These are phyloP conservation scores for Eulemur rubriventer DNA, from an alignment of 2,797 vertebrate species.

Conservation along the genomic window DNA sequence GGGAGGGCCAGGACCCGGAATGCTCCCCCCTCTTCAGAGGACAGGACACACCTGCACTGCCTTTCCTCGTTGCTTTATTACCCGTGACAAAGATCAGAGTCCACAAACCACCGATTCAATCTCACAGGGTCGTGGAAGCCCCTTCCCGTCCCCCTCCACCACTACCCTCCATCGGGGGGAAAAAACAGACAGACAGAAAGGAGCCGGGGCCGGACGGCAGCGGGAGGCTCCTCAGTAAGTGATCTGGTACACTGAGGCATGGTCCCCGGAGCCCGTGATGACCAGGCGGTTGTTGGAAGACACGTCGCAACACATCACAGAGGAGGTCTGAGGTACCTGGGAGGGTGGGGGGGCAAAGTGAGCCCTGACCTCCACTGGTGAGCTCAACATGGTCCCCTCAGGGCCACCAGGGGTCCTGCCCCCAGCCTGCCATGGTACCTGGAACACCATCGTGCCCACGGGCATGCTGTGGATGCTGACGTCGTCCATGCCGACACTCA, in stretches of 20 bases:
- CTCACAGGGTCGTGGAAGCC: accelerated
- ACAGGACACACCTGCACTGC: background rate
- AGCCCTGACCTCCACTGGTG: accelerated
- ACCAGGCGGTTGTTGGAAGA: conserved; percentile 91
- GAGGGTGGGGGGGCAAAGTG: background rate
- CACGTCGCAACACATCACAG: conserved; percentile 92
- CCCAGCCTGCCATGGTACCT: conserved; percentile 79
- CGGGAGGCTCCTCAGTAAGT: conserved; percentile 86
- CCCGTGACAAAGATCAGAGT: background rate
- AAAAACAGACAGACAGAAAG: accelerated
- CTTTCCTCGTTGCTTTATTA: conserved; percentile 38
- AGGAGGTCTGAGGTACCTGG: conserved; percentile 91
- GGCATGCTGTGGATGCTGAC: conserved; percentile 88
- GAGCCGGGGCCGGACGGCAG: accelerated
- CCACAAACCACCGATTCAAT: background rate
- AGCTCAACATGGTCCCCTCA: background rate
- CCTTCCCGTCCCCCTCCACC: background rate
- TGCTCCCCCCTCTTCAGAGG: background rate
- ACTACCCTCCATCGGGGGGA: too few species aligned
- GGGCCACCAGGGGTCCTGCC: background rate
- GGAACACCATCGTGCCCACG: conserved; percentile 86
- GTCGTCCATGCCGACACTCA: conserved; percentile 89
- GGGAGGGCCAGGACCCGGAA: accelerated
- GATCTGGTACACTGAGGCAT: conserved; percentile 94
- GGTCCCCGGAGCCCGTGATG: conserved; percentile 91